Base-by-base conservation (phyloP, 2,113 vertebrate genomes). In the Orcinus orca region DNA sequence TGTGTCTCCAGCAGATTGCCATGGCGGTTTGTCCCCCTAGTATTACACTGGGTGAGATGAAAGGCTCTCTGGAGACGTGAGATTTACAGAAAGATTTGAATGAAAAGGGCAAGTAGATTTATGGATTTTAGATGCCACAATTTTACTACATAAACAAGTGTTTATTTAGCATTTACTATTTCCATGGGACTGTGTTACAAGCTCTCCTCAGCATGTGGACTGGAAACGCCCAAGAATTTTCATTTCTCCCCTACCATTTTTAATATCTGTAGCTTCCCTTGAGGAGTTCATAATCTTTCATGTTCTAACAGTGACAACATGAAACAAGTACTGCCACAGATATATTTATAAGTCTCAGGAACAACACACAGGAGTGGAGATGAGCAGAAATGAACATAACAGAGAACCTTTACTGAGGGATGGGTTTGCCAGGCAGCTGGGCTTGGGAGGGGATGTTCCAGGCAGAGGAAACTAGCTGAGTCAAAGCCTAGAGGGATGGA, bases 41-140 rank as follows among this genome's bases (percentile, higher is more conserved):
- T n/a, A 33, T 12, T 68, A 44, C 11, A 68, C 15, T 63, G 4
- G 11, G 20, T 65, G 36, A 13, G 47, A 50, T 12, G 17, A 82
- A 53, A 76, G 21, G 0, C 8, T 55, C 38, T 31, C 13, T 93
- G 33, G 76, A 74, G 23, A 81, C 26, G 11, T 67, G 8, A 92
- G 50, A 93, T 60, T 86, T 73, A 67, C 2, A 79, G 6, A 33
- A 95, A 9, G 29, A 41, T 80, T 92, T 88, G 38, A 91, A 82
- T 79, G 44, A 84, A 95, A 96, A 94, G 63, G 33, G 20, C 20
- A 93, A 85, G 21, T 8, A 60, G n/a, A 92, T 85, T 92, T 31
- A 41, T 29, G 53, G 3, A 71, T 60, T 87, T 87, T 44, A 77
- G 50, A n/a, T 76, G n/a, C 5, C 36, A 88, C 58, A 63, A 93